phyloP scores from a whole-genome alignment of 2,797 vertebrate genomes.

The Erethizon dorsatum region DNA sequence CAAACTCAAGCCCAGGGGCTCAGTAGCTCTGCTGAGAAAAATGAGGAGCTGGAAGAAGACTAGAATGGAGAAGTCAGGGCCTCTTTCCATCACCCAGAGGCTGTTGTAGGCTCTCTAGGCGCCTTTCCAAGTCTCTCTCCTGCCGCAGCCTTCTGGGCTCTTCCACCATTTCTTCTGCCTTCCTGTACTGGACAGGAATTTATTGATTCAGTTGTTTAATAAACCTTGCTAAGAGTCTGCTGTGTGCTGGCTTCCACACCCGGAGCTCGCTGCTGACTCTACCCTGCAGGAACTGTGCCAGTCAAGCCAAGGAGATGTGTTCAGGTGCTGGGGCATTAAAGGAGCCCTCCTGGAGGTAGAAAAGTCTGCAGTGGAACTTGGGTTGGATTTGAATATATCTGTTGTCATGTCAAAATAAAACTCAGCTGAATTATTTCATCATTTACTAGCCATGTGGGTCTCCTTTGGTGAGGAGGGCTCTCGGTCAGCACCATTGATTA shows the following conservation, averaged over 20 bases:
- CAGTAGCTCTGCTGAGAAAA: background rate
- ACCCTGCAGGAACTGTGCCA: background rate
- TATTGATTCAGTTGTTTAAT: background rate
- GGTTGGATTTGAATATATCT: background rate
- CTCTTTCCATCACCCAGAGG: background rate
- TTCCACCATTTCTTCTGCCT: conserved; percentile 15
- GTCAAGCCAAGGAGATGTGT: background rate
- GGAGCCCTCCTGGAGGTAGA: background rate
- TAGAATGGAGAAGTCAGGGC: background rate
- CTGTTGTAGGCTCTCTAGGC: background rate
- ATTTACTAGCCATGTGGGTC: background rate
- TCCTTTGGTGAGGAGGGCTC: background rate
- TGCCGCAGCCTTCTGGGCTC: background rate
- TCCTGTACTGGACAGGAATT: background rate
- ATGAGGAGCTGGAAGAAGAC: background rate
- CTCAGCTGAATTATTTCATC: background rate
- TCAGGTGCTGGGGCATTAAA: background rate
- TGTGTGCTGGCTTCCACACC: background rate
- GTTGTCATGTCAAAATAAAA: background rate
- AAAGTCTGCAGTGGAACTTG: background rate
- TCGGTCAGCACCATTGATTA: background rate
- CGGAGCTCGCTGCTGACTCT: background rate
- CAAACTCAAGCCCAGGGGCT: background rate
- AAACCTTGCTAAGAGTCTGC: background rate
- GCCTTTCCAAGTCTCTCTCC: background rate